A percentile compares a stretch with the other conserved stretches of the same genome.
Conservation (phyloP, 2,113 vertebrate genomes). For the Phaethornis superciliosus region DNA sequence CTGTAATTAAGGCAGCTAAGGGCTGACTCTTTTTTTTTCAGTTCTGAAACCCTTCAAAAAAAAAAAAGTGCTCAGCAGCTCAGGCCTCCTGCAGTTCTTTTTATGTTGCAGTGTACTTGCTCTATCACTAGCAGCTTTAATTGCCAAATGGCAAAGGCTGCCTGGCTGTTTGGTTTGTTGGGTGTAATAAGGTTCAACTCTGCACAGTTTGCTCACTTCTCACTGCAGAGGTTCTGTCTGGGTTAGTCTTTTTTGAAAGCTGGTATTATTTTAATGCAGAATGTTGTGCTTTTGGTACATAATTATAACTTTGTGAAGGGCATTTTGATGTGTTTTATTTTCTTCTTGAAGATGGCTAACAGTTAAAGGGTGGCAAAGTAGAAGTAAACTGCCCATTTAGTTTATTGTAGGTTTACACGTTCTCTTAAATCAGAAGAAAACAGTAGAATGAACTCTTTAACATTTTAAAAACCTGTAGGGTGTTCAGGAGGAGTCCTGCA, state of each 20-base stretch:
- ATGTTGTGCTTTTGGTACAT: background rate
- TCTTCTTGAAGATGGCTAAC: background rate
- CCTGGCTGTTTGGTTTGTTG: no score
- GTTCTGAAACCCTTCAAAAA: background rate
- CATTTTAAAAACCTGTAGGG: background rate
- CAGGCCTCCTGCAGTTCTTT: background rate
- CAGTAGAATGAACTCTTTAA: background rate
- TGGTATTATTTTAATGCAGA: background rate
- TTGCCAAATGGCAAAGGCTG: background rate
- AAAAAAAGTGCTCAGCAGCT: background rate
- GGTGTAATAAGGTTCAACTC: background rate
- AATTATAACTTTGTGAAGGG: background rate
- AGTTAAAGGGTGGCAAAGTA: background rate
- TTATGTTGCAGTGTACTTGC: fast-evolving
- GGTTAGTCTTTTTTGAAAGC: background rate
- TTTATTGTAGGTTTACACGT: background rate
- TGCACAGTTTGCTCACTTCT: fast-evolving
- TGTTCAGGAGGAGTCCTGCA: background rate
- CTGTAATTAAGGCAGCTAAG: background rate
- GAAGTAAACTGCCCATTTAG: background rate
- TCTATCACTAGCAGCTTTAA: fast-evolving
- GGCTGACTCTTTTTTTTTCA: background rate
- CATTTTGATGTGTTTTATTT: background rate
- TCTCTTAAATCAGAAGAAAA: background rate
- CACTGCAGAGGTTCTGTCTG: background rate